These are phyloP conservation scores for Percina caprodes DNA, from an alignment of 2,113 vertebrate species.

Conservation along the genomic window DNA sequence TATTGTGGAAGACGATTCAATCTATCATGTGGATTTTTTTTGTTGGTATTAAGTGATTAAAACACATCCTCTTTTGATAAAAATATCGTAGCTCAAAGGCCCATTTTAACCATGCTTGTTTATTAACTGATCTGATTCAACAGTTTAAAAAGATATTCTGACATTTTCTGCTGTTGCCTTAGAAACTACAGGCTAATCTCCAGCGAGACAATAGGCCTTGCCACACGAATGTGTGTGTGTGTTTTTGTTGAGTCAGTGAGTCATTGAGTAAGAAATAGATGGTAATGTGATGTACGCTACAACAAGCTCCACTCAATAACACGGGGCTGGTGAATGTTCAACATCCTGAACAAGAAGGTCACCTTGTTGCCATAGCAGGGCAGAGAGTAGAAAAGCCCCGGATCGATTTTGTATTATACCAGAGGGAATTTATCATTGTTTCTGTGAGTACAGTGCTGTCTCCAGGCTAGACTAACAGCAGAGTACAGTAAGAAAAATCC, in stretches of 20 bases:
- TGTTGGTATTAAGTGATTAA: conserved; percentile 25
- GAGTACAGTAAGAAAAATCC: neutral
- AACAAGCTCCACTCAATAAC: conserved; percentile 36
- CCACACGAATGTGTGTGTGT: neutral
- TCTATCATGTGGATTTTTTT: neutral
- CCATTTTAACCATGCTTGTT: conserved; percentile 4
- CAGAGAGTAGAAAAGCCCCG: conserved; percentile 26
- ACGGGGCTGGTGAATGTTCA: conserved; percentile 24
- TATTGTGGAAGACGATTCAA: conserved; percentile 1
- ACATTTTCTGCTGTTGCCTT: conserved; percentile 38
- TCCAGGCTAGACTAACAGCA: conserved; percentile 3
- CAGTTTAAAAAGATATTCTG: conserved; percentile 16
- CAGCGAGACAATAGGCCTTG: conserved; percentile 1
- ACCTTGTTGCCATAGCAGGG: conserved; percentile 60
- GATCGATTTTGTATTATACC: conserved; percentile 51
- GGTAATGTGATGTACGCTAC: conserved; percentile 33
- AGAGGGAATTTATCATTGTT: conserved; percentile 38
- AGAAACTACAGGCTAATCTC: conserved; percentile 51
- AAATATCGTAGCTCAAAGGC: conserved; percentile 8
- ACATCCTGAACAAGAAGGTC: conserved; percentile 59
- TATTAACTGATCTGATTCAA: conserved; percentile 34
- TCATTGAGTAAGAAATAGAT: conserved; percentile 41
- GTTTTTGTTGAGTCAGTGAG: neutral
- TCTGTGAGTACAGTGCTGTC: neutral
- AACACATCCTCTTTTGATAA: conserved; percentile 25